Percentiles rank a stretch among this genome's conserved stretches.
Conservation (phyloP, 1,140 invertebrate genomes). For the Drosophila albomicans region DNA sequence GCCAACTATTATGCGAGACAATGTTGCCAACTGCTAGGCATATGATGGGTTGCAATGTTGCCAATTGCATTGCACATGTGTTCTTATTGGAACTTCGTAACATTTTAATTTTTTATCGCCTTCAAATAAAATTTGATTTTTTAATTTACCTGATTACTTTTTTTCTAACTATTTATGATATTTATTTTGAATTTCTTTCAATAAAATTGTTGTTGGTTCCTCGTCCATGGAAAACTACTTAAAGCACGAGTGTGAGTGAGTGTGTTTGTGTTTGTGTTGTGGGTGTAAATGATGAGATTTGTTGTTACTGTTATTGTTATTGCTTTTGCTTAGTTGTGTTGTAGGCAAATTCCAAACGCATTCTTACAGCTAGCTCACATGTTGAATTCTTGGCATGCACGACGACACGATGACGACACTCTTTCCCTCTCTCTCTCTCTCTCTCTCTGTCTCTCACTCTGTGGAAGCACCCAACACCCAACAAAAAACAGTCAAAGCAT, state of each 20-base stretch:
- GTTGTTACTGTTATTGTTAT: slow-evolving; percentile 38
- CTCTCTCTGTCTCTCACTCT: no score
- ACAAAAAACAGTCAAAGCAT: slow-evolving; percentile 25
- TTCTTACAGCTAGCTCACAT: slow-evolving; percentile 63
- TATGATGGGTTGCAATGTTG: not conserved
- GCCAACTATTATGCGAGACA: slow-evolving; percentile 1
- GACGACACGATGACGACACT: slow-evolving; percentile 66
- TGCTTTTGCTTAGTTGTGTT: slow-evolving; percentile 4
- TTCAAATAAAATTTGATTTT: no score
- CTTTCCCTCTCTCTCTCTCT: not conserved
- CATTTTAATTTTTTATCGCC: no score
- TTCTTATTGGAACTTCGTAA: not conserved
- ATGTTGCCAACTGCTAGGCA: not conserved
- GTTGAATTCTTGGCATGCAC: slow-evolving; percentile 71
- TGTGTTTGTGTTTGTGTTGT: slow-evolving; percentile 10
- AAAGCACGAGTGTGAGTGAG: slow-evolving; percentile 8
- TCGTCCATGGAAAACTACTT: slow-evolving; percentile 42
- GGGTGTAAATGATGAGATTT: slow-evolving; percentile 26
- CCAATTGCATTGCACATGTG: not conserved
- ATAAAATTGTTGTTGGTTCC: not conserved
- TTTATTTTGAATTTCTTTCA: not conserved
- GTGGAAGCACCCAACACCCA: slow-evolving; percentile 21
- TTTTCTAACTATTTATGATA: not conserved
- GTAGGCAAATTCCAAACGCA: slow-evolving; percentile 73
- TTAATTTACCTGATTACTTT: no score